Evolutionary conservation across 1,140 invertebrate species (phyloP).

Genomic region (Tigriopus japonicus): DNA sequence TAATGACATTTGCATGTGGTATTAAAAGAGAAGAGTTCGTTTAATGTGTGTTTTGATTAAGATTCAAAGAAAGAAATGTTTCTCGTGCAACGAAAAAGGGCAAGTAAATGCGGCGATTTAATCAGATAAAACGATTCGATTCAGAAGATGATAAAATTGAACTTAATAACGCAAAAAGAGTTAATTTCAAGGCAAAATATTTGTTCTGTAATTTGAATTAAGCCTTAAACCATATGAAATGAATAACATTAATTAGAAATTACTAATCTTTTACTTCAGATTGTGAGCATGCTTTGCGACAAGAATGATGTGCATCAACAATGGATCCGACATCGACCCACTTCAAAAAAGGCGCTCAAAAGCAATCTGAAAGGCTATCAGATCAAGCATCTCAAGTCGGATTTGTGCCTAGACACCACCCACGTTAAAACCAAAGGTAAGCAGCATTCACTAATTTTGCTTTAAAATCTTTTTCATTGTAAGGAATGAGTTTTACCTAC

Average conservation of each 20-base stretch:
- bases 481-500: not conserved
- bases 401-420: not conserved
- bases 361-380: not conserved
- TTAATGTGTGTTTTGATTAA: no score
- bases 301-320: not conserved
- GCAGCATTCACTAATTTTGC: no score
- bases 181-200: no score
- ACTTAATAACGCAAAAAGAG: no score
- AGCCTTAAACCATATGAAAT: not conserved
- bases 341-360: not conserved
- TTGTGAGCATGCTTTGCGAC: not conserved
- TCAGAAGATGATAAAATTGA: no score
- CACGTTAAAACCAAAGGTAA: not conserved
- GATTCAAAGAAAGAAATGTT: no score
- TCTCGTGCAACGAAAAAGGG: no score
- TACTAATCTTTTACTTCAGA: not conserved
- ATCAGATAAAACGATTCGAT: no score
- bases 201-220: no score
- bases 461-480: not conserved
- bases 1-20: no score
- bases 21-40: no score
- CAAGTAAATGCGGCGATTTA: no score
- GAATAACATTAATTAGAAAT: not conserved
- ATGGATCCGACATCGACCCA: not conserved
- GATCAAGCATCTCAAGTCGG: not conserved